Evolutionary conservation across 2,113 vertebrate genomes (phyloP).

Genomic region (Bubo blakistoni): DNA sequence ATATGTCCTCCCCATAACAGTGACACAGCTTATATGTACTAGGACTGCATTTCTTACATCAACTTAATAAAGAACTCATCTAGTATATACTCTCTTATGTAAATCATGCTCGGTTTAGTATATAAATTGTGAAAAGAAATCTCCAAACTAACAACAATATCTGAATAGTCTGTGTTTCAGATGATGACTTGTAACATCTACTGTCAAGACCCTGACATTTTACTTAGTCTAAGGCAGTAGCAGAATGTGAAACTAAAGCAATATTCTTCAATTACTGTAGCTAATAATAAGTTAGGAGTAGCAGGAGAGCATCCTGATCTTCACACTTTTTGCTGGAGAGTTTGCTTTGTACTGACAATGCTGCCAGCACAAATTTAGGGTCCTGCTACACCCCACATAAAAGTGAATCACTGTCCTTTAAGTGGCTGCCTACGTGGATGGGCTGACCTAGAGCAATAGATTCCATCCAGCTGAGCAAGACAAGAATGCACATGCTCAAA

Average conservation of each 20-base stretch:
- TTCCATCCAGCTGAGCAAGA: slow-evolving; percentile 18
- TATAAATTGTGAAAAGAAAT: neutral
- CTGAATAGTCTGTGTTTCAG: neutral
- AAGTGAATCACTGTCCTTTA: slow-evolving; percentile 6
- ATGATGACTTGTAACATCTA: neutral
- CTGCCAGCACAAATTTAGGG: neutral
- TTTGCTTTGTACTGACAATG: neutral
- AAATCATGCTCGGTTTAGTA: neutral
- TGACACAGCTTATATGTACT: neutral
- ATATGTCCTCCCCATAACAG: neutral
- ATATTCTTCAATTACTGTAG: neutral
- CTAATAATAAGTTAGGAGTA: neutral
- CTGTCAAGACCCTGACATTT: neutral
- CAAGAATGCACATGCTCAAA: neutral
- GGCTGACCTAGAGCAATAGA: slow-evolving; percentile 24
- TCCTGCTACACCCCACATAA: neutral
- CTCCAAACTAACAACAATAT: neutral
- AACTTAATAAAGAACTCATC: neutral
- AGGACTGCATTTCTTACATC: neutral
- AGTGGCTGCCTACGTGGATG: neutral
- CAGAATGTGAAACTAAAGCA: neutral
- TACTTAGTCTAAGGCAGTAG: neutral
- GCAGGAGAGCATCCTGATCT: neutral
- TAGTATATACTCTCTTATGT: neutral
- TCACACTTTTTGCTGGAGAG: neutral